Conservation (phyloP, 2,797 vertebrate species). For the Scolopax rusticola region DNA sequence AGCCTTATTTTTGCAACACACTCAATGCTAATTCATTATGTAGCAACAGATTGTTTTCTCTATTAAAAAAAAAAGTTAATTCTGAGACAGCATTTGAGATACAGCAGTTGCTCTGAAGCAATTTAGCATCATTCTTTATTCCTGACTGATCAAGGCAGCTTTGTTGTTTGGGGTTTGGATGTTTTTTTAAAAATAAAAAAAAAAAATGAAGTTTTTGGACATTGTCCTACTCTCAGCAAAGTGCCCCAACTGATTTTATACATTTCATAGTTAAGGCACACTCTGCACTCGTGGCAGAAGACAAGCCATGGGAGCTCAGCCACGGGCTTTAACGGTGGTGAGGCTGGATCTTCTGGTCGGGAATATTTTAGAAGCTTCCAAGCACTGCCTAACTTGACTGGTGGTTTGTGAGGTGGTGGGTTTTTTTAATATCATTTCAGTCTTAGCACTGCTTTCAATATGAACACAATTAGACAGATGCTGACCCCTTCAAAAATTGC, state of each 20-base stretch:
- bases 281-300: background rate
- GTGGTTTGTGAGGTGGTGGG: background rate
- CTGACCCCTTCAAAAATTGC: background rate
- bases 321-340: rapidly evolving
- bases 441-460: background rate
- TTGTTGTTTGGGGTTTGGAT: background rate
- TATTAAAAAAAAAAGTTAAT: background rate
- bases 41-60: constrained; percentile 60
- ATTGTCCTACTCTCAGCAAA: background rate
- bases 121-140: background rate
- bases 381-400: background rate
- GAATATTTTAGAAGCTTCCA: background rate
- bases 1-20: constrained; percentile 61
- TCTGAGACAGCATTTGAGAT: background rate
- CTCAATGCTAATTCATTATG: constrained; percentile 21
- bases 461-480: background rate
- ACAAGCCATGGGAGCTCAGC: background rate
- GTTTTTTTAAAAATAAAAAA: background rate
- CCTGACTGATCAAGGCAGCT: background rate
- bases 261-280: background rate
- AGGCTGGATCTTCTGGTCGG: background rate
- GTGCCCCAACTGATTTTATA: background rate
- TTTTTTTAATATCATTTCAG: background rate
- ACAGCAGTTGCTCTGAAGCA: background rate
- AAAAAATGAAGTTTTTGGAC: background rate